These are phyloP conservation scores for Geophilus truncorum DNA, from an alignment of 2,888 invertebrate genomes.

Conservation along the genomic window DNA sequence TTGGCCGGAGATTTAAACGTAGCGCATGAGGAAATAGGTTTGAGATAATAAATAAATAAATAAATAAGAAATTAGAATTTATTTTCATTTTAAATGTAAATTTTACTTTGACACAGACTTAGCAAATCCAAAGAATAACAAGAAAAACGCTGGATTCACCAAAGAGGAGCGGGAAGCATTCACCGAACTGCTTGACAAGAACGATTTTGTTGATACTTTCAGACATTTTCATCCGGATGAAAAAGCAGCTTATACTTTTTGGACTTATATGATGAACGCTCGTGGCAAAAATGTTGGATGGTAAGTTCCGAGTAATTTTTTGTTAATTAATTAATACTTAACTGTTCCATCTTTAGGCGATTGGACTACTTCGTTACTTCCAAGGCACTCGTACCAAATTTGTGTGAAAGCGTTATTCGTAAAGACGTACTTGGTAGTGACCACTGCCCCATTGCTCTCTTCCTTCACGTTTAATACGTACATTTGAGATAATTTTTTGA, in stretches of 20 bases:
- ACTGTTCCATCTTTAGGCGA: slow-evolving; percentile 59
- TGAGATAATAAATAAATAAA: slow-evolving; percentile 30
- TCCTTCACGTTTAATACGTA: slow-evolving; percentile 46
- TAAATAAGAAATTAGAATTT: too few species aligned
- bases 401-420: slow-evolving; percentile 82
- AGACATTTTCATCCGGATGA: slow-evolving; percentile 78
- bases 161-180: slow-evolving; percentile 88
- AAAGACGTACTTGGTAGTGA: slow-evolving; percentile 84
- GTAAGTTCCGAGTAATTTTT: slow-evolving; percentile 54
- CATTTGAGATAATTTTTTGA: too few species aligned
- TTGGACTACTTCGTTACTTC: slow-evolving; percentile 93
- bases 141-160: slow-evolving; percentile 91
- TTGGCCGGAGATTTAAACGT: slow-evolving; percentile 97
- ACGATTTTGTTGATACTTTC: slow-evolving; percentile 82
- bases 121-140: slow-evolving; percentile 88
- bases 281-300: slow-evolving; percentile 90
- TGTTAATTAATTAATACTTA: neutral
- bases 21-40: slow-evolving; percentile 88
- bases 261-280: slow-evolving; percentile 87
- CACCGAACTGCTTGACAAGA: slow-evolving; percentile 66
- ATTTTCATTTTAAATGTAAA: neutral
- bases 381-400: slow-evolving; percentile 60
- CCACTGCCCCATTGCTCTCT: slow-evolving; percentile 87
- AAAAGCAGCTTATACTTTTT: slow-evolving; percentile 81
- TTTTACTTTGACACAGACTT: slow-evolving; percentile 60